Conservation (phyloP, 2,888 invertebrate genomes). For the Diogma glabrata region DNA sequence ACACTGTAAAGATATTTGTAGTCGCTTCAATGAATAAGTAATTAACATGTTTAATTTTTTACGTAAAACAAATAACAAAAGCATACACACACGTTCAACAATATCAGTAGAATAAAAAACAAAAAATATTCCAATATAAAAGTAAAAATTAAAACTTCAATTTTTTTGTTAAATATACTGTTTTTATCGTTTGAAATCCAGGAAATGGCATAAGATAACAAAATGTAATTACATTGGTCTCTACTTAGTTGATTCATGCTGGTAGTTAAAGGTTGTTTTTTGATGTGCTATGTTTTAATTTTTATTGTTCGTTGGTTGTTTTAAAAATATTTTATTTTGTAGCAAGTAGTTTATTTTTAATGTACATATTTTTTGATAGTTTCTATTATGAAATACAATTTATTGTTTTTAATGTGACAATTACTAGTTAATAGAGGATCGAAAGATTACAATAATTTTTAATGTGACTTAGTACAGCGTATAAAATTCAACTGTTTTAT, state of each 20-base stretch:
- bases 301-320: not conserved
- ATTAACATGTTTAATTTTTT: constrained; percentile 5
- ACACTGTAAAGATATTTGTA: too few species aligned
- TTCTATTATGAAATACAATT: too few species aligned
- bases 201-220: constrained; percentile 23
- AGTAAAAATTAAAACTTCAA: constrained; percentile 5
- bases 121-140: constrained; percentile 1
- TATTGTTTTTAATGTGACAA: too few species aligned
- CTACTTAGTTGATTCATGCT: constrained; percentile 18
- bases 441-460: too few species aligned
- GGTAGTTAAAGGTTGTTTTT: constrained; percentile 19
- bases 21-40: constrained; percentile 6
- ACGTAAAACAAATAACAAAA: not conserved
- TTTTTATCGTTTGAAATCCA: constrained; percentile 22
- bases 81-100: not conserved
- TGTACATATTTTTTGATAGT: too few species aligned
- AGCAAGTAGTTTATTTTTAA: not conserved
- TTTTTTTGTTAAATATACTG: constrained; percentile 2
- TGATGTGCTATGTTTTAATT: not conserved
- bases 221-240: constrained; percentile 20
- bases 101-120: constrained; percentile 1
- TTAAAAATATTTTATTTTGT: not conserved
- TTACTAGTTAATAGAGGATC: too few species aligned
- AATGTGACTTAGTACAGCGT: too few species aligned
- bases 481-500: too few species aligned